phyloP scores from a whole-genome alignment of 1,140 invertebrate species.

The Drosophila biarmipes region DNA sequence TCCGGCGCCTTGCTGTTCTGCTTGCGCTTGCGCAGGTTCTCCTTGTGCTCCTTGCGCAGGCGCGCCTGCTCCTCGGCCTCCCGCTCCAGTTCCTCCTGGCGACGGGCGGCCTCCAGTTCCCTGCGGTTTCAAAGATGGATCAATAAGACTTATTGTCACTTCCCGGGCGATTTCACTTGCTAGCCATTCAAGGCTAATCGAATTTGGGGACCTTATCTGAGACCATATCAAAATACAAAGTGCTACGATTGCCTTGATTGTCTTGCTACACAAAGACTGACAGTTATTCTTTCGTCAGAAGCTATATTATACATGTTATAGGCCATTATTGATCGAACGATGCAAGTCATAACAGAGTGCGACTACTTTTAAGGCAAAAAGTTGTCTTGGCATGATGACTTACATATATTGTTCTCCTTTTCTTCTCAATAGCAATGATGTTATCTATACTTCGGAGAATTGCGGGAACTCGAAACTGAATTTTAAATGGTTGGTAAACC shows the following conservation, averaged over 20 bases:
- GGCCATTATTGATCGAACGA: not conserved
- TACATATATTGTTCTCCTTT: not conserved
- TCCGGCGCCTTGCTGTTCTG: constrained; percentile 75
- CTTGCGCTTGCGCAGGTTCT: constrained; percentile 79
- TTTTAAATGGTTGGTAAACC: not conserved
- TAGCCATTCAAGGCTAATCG: not conserved
- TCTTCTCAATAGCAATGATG: not conserved
- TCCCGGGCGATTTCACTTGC: not conserved
- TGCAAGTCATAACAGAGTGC: not conserved
- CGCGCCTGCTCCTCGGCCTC: constrained; percentile 83
- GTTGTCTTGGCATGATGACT: not conserved
- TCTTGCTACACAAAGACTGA: not conserved
- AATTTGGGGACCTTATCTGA: not conserved
- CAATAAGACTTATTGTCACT: not conserved
- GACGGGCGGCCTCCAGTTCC: constrained; percentile 69
- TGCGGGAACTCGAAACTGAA: not conserved
- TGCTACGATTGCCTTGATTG: not conserved
- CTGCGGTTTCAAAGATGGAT: constrained; percentile 24
- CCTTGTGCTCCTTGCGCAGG: constrained; percentile 81
- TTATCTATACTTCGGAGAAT: not conserved
- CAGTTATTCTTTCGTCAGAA: not conserved
- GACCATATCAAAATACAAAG: constrained; percentile 1
- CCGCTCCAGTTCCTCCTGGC: constrained; percentile 83
- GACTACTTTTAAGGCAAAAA: not conserved
- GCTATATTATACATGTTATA: not conserved